A percentile compares a stretch with the other conserved stretches of the same genome.
Evolutionary conservation across 2,797 vertebrate species (phyloP).

Genomic region (Tapirus indicus): DNA sequence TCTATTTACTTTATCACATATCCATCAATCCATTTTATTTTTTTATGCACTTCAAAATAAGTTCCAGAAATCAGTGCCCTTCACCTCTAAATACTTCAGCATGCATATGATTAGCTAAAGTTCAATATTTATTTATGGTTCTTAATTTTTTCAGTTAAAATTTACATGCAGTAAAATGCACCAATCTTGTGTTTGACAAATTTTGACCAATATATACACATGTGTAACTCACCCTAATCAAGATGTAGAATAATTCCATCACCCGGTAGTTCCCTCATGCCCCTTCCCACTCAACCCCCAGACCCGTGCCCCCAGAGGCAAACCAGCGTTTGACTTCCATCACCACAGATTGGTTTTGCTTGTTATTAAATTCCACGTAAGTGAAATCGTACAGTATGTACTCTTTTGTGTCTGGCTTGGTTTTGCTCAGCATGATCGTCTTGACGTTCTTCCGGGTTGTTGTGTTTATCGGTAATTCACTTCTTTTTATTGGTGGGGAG

Average conservation of each 20-base stretch:
- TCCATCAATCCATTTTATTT: slow-evolving; percentile 26
- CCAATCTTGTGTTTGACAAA: slow-evolving; percentile 13
- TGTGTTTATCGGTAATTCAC: background rate
- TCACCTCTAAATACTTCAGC: slow-evolving; percentile 5
- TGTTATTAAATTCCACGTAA: background rate
- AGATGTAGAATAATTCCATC: background rate
- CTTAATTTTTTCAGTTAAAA: slow-evolving; percentile 22
- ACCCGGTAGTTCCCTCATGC: no score
- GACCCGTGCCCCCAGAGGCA: background rate
- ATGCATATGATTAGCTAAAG: background rate
- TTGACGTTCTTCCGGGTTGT: background rate
- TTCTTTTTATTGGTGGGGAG: background rate
- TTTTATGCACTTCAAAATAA: slow-evolving; percentile 50
- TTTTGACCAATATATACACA: background rate
- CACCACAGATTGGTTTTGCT: background rate
- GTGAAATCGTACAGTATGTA: background rate
- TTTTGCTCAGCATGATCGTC: background rate
- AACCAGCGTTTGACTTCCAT: background rate
- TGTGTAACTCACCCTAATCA: background rate
- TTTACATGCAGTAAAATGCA: slow-evolving; percentile 28
- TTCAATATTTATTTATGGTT: slow-evolving; percentile 53
- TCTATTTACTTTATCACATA: slow-evolving; percentile 62
- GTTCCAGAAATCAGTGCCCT: slow-evolving; percentile 53
- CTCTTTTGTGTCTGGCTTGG: background rate
- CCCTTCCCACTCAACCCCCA: background rate